Base-by-base conservation (phyloP, 2,888 invertebrate genomes). In the Apeira syringaria region DNA sequence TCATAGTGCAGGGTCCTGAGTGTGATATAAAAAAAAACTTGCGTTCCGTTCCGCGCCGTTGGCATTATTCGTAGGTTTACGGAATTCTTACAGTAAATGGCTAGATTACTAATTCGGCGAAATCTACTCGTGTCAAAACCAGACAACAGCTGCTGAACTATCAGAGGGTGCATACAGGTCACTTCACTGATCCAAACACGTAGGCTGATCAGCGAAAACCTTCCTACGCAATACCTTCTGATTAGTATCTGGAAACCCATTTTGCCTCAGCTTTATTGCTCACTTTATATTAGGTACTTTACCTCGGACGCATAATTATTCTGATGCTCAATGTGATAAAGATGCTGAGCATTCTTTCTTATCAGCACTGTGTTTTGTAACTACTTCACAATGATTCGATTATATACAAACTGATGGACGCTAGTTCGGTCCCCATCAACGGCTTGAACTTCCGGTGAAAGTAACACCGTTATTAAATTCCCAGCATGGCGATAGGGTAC, bases 181-280 rank as follows among this genome's bases (percentile, higher is more conserved):
- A 77, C 74, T 75, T 53, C 41, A 52, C 60, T 73, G 78, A 77
- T 74, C 77, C 74, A 73, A 78, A 73, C 80, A 82, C 78, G 79
- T 74, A 78, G 74, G 73, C 66, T 65, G 76, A 80, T 82, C 79
- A 69, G 78, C 80, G 69, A 79, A 77, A 75, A 79, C 74, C 66
- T 73, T 60, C 75, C 76, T 67, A 77, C 78, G 67, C 68, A 56
- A 61, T 65, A 70, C 73, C 69, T 68, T 72, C 71, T 69, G 73
- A 73, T 74, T 66, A 68, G 64, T 61, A 72, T 73, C 68, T 61
- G 57, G 58, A 59, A 61, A 53, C 39, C 35, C 33, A 35, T 31
- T 33, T 46, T 8, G 36, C 32, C 39, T 36, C 22, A 28, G 31
- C 24, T 44, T 44, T 52, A 55, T 49, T 47, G 42, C 50, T 35